Evolutionary conservation across 2,797 vertebrate species (phyloP).

Genomic region (Thaleichthys pacificus): DNA sequence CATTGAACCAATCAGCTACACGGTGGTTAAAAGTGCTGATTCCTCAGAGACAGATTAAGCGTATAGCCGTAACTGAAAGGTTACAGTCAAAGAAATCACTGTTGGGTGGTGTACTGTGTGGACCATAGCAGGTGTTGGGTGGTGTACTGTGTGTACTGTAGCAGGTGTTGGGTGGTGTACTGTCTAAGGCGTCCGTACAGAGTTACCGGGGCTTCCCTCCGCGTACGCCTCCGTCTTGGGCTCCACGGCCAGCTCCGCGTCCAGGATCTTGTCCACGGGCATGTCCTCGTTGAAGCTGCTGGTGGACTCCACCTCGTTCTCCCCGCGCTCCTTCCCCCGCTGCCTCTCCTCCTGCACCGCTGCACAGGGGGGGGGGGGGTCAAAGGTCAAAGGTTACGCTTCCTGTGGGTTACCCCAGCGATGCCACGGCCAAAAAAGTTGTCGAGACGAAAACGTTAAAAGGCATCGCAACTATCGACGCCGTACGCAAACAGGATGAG

Average conservation of each 20-base stretch:
- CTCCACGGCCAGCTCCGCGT: conserved; percentile 92
- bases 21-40: no score
- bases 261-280: conserved; percentile 96
- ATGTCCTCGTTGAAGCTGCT: conserved; percentile 87
- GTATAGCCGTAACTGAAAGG: no score
- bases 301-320: conserved; percentile 85
- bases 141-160: no score
- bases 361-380: conserved; percentile 46
- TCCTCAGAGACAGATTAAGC: no score
- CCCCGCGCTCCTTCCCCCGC: conserved; percentile 87
- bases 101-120: not conserved
- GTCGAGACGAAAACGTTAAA: not conserved
- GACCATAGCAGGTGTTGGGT: not conserved
- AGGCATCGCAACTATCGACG: not conserved
- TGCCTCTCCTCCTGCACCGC: conserved; percentile 97
- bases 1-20: no score
- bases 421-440: not conserved
- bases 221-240: conserved; percentile 88
- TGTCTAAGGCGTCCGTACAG: conserved; percentile 70
- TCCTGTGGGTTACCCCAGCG: not conserved
- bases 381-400: conserved; percentile 4
- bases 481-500: no score
- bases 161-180: not conserved
- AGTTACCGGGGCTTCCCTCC: conserved; percentile 81
- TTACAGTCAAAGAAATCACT: no score